Base-by-base conservation (phyloP, 2,888 invertebrate species). In the Spilosoma lubricipeda region DNA sequence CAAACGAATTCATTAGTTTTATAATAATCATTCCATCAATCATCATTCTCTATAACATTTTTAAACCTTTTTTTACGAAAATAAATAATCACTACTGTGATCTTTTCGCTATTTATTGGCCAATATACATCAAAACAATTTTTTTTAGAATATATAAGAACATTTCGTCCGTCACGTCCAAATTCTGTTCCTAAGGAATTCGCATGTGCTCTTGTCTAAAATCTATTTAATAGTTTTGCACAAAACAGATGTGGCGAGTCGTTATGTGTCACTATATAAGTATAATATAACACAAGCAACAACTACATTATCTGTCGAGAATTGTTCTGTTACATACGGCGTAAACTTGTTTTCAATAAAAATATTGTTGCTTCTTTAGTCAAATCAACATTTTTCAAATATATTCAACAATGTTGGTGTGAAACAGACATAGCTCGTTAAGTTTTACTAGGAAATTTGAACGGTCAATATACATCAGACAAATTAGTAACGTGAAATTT, bases 181-280 rank as follows among this genome's bases (percentile, higher is more conserved):
- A 27, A 63, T 30, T 63, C 13, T 63, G 30, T 63, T 7, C 15
- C 30, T 30, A 63, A 30, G 15, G 30, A 63, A 63, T 30, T 63
- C 63, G 30, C 30, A 63, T 63, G 30, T 63, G 27, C 27, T 48
- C 48, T 74, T 75, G 78, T 69, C 75, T 75, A 77, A 72, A 77
- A 75, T 63, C 74, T 75, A 27, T 56, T 67, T 67, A 74, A 82
- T 80, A 78, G 82, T 80, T 81, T 82, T 80, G 83, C 76, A 73
- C 59, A 75, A 80, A 79, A 76, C 83, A 83, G 83, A 83, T 82
- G 83, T 69, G 63, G 48, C 68, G 75, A 33, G 59, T 68, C 63
- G 76, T 76, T 74, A 81, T 70, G 74, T 70, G 65, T 72, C 66
- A 69, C 39, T 75, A 30, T 45, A 15, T 45, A 45, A 0, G 15